These are phyloP conservation scores for honey bee (Apis mellifera) DNA, from an alignment of 1,140 invertebrate species.

Conservation along the genomic window DNA sequence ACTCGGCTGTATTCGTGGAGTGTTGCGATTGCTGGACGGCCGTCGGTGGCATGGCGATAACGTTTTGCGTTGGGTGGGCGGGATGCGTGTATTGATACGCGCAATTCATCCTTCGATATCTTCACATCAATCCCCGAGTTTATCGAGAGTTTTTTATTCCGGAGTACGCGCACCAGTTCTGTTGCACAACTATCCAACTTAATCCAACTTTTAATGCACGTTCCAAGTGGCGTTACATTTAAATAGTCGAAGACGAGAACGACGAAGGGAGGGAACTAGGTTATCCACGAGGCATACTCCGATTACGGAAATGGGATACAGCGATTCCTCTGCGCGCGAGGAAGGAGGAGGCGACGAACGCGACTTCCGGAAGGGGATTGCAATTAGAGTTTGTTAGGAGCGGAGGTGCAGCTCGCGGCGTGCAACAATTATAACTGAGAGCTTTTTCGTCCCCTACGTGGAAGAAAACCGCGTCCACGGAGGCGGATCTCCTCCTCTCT, in stretches of 20 bases:
- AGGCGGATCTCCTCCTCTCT: constrained; percentile 67
- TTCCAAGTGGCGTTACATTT: no score
- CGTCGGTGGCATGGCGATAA: constrained; percentile 73
- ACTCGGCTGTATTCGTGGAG: constrained; percentile 74
- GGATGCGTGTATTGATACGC: constrained; percentile 79
- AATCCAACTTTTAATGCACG: no score
- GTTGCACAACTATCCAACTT: no score
- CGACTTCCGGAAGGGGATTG: constrained; percentile 55
- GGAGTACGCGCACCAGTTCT: no score
- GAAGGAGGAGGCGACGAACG: constrained; percentile 20
- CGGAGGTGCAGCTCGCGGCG: constrained; percentile 71
- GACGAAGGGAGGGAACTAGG: no score
- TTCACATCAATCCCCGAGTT: not conserved
- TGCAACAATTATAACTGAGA: constrained; percentile 82
- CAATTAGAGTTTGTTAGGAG: no score
- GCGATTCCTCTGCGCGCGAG: no score
- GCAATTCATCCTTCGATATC: constrained; percentile 75
- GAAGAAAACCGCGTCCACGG: constrained; percentile 64
- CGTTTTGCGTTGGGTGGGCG: constrained; percentile 73
- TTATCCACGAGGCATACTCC: no score
- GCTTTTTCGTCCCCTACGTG: constrained; percentile 76
- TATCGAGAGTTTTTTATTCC: no score
- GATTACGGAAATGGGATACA: no score
- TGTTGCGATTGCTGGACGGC: constrained; percentile 73
- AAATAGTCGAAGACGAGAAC: no score